These are phyloP conservation scores for Acrocephalus scirpaceus DNA, from an alignment of 2,797 vertebrate genomes.

Conservation along the genomic window DNA sequence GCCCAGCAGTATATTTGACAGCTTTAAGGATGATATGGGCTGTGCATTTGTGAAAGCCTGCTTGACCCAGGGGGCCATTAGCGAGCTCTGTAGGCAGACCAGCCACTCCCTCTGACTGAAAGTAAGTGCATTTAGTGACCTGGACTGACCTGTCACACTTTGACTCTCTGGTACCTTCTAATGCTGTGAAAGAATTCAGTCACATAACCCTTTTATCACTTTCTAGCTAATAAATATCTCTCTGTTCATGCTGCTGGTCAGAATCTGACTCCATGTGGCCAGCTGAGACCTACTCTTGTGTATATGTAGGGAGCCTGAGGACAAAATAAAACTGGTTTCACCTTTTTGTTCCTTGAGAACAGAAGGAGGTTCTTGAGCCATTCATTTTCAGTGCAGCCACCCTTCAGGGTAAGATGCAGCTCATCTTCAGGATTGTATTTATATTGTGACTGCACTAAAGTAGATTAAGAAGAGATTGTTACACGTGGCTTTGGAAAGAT, in stretches of 20 bases:
- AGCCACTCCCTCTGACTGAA: not conserved
- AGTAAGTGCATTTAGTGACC: constrained; percentile 6
- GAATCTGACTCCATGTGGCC: not conserved
- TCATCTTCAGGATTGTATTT: not conserved
- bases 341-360: not conserved
- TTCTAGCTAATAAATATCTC: not conserved
- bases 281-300: not conserved
- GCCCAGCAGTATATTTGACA: not conserved
- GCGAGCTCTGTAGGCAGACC: not conserved
- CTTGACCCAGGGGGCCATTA: constrained; percentile 57
- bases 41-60: constrained; percentile 10
- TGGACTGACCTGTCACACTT: constrained; percentile 3
- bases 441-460: not conserved
- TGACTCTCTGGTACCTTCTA: not conserved
- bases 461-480: not conserved
- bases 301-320: not conserved
- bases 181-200: not conserved
- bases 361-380: not conserved
- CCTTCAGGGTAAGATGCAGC: not conserved
- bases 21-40: not conserved
- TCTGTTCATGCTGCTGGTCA: not conserved
- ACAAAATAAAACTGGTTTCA: not conserved
- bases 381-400: not conserved
- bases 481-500: not conserved
- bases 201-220: not conserved